Base-by-base conservation (phyloP, 1,140 invertebrate genomes). In the Leucophenga varia region DNA sequence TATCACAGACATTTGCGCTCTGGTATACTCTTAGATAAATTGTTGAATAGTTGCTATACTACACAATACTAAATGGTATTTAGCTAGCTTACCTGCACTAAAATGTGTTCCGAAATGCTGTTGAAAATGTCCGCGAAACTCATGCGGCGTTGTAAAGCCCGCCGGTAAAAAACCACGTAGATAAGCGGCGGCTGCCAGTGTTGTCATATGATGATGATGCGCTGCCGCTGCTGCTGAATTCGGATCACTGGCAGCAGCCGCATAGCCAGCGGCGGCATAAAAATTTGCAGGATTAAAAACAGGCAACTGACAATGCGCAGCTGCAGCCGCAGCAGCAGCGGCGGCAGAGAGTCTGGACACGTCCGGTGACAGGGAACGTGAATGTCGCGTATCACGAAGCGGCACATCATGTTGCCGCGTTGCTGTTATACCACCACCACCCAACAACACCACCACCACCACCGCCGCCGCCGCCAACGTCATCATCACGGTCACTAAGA, bases 201-300 rank as follows among this genome's bases (percentile, higher is more conserved):
- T 74, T 19, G 71, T 74, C 71, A 74, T 74, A 22, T 74, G 71
- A 47, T 74, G 71, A 34, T 74, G 71, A 49, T 74, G 71, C 31
- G 70, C 70, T 12, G 71, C 71, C 5, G 61, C 68, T 4, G 69
- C 64, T 9, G 64, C 52, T 9, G 55, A 54, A 0, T 64, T 64
- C 48, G 61, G 64, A 37, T 46, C 42, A 12, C 65, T 61, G 18
- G 64, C 64, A 19, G 64, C 69, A 1, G 69, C 65, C 38, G 74
- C 74, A 31, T 71, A 71, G 55, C 71, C 71, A 57, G 65, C 65
- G 21, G 52, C 52, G 2, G 71, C 71, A 52, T 74, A 74, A 39
- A 74, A 74, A 44, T 72, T 74, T 17, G 71, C 71, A 47, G 71
- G 71, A 67, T 74, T 74, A 46, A 74, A 74, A 1, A 74, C 71